Evolutionary conservation across 2,888 invertebrate species (phyloP).

Genomic region (Lepidonotus clava): DNA sequence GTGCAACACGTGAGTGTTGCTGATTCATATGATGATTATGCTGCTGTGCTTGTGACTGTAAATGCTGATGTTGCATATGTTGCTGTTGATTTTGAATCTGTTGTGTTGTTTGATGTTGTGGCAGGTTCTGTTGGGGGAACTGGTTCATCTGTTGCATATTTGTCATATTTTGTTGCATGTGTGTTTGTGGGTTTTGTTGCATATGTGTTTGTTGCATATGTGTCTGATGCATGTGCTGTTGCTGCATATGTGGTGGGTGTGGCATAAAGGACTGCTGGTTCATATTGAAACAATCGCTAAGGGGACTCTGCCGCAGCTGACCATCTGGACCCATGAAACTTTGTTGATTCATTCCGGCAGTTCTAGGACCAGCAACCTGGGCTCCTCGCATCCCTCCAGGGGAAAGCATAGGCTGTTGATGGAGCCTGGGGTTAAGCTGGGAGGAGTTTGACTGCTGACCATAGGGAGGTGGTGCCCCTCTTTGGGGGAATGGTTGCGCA

Average conservation of each 20-base stretch:
- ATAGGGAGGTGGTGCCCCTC: background rate
- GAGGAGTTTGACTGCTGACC: background rate
- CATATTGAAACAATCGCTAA: background rate
- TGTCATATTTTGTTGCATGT: background rate
- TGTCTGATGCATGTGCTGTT: background rate
- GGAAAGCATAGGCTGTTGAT: background rate
- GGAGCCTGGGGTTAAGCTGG: constrained; percentile 15
- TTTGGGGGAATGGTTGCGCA: background rate
- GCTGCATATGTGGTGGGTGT: background rate
- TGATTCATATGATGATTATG: background rate
- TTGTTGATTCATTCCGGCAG: no score
- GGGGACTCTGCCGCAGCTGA: background rate
- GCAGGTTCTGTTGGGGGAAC: background rate
- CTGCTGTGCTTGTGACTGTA: background rate
- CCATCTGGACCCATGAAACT: background rate
- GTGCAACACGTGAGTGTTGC: background rate
- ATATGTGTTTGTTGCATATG: no score
- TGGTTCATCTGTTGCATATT: background rate
- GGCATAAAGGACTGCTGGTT: background rate
- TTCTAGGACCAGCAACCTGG: background rate
- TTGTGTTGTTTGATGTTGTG: background rate
- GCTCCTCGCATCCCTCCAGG: background rate
- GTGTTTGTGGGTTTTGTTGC: no score
- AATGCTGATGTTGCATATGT: background rate
- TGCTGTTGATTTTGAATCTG: background rate